Evolutionary conservation across 2,888 invertebrate genomes (phyloP).

Genomic region (Drosophila seclusa): DNA sequence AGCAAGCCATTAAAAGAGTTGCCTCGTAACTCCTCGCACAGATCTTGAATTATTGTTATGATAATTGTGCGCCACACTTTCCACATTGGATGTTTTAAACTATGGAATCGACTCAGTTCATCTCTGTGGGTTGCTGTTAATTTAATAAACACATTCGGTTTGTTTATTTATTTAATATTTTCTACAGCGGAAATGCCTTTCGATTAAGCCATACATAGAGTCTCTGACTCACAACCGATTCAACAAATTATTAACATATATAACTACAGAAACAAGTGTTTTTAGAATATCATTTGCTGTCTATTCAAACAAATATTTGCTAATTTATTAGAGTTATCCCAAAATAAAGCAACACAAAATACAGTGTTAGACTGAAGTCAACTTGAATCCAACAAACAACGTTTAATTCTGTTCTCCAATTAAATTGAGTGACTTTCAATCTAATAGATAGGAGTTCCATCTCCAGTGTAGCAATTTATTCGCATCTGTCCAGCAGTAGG

Average conservation of each 20-base stretch:
- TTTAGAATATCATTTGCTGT: background rate
- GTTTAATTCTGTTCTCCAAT: conserved; percentile 43
- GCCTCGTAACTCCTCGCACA: conserved; percentile 48
- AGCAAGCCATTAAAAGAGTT: conserved; percentile 34
- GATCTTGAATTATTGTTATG: conserved; percentile 77
- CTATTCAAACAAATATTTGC: background rate
- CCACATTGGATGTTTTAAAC: background rate
- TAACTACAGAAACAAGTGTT: background rate
- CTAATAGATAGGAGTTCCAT: conserved; percentile 31
- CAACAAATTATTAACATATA: background rate
- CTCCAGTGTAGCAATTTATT: conserved; percentile 35
- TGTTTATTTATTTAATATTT: conserved; percentile 65
- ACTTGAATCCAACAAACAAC: background rate
- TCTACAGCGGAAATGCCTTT: conserved; percentile 63
- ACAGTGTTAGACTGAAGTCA: conserved; percentile 1
- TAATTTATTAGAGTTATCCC: background rate
- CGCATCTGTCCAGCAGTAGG: conserved; percentile 38
- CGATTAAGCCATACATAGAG: conserved; percentile 16
- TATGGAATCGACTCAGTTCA: conserved; percentile 12
- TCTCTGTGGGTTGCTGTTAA: conserved; percentile 61
- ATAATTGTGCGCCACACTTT: conserved; percentile 60
- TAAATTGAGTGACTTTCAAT: conserved; percentile 65
- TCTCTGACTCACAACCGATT: conserved; percentile 49
- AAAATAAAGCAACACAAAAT: background rate
- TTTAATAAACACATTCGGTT: conserved; percentile 76